phyloP scores from a whole-genome alignment of 2,888 invertebrate species.

The Tuta absoluta region DNA sequence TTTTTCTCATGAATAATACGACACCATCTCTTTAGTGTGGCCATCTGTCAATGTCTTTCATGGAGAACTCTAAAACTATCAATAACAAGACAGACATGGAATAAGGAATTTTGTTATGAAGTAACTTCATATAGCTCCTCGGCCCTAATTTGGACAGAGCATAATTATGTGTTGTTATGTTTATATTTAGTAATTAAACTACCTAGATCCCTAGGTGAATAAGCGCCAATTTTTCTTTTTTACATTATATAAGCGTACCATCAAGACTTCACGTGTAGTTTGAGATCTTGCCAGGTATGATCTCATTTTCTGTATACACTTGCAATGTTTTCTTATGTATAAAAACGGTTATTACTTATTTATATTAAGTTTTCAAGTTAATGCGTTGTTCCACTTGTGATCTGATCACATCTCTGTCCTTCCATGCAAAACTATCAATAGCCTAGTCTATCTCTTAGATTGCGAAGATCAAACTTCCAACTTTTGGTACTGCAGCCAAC shows the following conservation, averaged over 20 bases:
- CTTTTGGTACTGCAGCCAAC: slow-evolving; percentile 12
- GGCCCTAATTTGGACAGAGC: no score
- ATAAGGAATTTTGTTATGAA: not conserved
- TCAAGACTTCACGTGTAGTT: no score
- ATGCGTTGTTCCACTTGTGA: not conserved
- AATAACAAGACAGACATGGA: slow-evolving; percentile 13
- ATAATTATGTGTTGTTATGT: no score
- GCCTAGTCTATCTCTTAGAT: slow-evolving; percentile 9
- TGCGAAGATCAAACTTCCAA: not conserved
- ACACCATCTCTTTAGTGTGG: slow-evolving; percentile 21
- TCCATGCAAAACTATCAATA: slow-evolving; percentile 24
- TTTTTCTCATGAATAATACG: slow-evolving; percentile 28
- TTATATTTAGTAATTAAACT: no score
- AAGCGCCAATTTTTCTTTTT: no score
- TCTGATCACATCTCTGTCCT: slow-evolving; percentile 8
- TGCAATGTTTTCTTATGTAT: no score
- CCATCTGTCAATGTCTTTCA: slow-evolving; percentile 30
- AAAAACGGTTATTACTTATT: no score
- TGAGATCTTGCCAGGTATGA: no score
- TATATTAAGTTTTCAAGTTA: not conserved
- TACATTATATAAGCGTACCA: no score
- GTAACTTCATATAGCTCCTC: not conserved
- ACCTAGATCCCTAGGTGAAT: no score
- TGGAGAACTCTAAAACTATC: slow-evolving; percentile 24
- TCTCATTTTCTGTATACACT: no score